Conservation (phyloP, 2,888 invertebrate genomes). For the Cremastobaeus sp. region DNA sequence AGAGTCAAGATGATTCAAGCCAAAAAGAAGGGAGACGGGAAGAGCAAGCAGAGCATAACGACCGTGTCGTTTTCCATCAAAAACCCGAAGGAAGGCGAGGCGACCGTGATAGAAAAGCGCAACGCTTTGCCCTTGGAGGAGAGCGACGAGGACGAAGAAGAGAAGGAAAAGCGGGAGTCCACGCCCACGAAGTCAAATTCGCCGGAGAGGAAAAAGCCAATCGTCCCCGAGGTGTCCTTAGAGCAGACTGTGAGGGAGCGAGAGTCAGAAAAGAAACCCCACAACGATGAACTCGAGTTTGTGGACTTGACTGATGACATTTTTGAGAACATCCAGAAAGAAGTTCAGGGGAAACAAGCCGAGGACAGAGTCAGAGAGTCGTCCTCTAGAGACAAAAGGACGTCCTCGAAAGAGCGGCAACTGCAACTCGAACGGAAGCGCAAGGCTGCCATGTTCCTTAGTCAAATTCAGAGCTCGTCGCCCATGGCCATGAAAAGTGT, state of each 20-base stretch:
- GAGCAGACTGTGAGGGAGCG: constrained; percentile 42
- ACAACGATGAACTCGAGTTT: constrained; percentile 73
- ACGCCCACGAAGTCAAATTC: constrained; percentile 70
- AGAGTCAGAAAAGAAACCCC: constrained; percentile 68
- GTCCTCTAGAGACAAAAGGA: constrained; percentile 77
- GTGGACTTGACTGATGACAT: constrained; percentile 76
- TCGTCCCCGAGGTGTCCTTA: constrained; percentile 19
- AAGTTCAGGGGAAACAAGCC: constrained; percentile 72
- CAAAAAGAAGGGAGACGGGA: constrained; percentile 72
- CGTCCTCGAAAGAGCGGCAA: constrained; percentile 78
- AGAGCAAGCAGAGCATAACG: constrained; percentile 73
- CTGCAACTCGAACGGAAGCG: constrained; percentile 87
- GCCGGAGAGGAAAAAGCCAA: constrained; percentile 48
- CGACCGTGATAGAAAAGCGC: constrained; percentile 81
- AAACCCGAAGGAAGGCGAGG: constrained; percentile 87
- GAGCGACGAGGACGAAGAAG: constrained; percentile 78
- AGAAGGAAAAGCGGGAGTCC: constrained; percentile 70
- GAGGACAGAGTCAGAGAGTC: constrained; percentile 80
- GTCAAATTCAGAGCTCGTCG: constrained; percentile 77
- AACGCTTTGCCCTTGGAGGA: constrained; percentile 88
- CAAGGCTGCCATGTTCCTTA: constrained; percentile 89
- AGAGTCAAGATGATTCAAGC: constrained; percentile 75
- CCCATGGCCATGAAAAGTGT: constrained; percentile 60
- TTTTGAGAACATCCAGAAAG: constrained; percentile 74
- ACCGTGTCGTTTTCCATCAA: constrained; percentile 91